Conservation (phyloP, 2,888 invertebrate species). For the Quadroppia sp. region DNA sequence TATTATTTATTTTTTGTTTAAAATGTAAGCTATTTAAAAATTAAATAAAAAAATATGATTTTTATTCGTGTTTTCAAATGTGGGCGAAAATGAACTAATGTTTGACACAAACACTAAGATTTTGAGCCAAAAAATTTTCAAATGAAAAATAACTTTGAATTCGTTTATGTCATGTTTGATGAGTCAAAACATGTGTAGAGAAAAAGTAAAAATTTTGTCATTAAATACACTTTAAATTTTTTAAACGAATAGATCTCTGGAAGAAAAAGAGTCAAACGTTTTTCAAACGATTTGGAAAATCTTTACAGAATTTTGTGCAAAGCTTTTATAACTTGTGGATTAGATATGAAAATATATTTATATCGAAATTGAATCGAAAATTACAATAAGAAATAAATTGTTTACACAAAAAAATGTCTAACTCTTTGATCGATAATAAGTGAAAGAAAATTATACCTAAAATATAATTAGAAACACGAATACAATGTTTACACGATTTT, state of each 20-base stretch:
- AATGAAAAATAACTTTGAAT: neutral
- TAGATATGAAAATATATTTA: neutral
- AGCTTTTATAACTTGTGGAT: too few relatives aligned
- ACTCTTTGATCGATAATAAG: constrained; percentile 25
- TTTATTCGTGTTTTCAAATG: neutral
- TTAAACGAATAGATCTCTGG: neutral
- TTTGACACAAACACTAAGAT: neutral
- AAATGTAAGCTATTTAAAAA: too few relatives aligned
- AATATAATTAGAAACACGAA: constrained; percentile 32
- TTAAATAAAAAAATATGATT: too few relatives aligned
- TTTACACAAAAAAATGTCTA: neutral
- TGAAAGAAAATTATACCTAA: constrained; percentile 18
- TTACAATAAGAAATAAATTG: too few relatives aligned
- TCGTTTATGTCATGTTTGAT: constrained; percentile 11
- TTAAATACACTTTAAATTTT: constrained; percentile 11
- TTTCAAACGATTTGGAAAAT: neutral
- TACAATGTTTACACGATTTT: constrained; percentile 29
- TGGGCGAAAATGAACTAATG: constrained; percentile 1
- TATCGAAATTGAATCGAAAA: too few relatives aligned
- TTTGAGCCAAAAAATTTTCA: constrained; percentile 19
- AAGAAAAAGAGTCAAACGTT: neutral
- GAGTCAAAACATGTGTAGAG: constrained; percentile 30
- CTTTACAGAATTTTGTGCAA: neutral
- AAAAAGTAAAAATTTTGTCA: neutral
- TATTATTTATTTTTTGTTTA: too few relatives aligned